These are phyloP conservation scores for Pipistrellus pygmaeus DNA, from an alignment of 2,797 vertebrate species.

Conservation along the genomic window DNA sequence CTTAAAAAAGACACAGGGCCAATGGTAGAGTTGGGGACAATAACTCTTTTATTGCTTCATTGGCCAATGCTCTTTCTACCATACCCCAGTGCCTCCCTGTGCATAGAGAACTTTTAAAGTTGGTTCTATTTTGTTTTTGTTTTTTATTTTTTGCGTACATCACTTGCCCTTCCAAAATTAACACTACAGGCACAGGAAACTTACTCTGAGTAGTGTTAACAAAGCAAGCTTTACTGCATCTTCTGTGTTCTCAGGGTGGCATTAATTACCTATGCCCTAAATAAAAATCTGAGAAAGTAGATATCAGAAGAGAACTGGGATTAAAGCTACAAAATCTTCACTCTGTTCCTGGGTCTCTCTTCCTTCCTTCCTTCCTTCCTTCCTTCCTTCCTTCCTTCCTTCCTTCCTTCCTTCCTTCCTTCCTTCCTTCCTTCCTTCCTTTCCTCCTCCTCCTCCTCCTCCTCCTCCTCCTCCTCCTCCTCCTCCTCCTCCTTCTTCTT, in stretches of 20 bases:
- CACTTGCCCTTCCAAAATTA: slow-evolving; percentile 13
- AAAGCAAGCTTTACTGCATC: background rate
- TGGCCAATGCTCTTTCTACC: background rate
- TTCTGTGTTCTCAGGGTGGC: background rate
- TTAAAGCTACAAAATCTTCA: background rate
- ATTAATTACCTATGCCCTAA: background rate
- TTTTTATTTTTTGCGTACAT: background rate
- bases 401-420: too few species aligned
- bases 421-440: too few species aligned
- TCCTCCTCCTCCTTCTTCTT: too few species aligned
- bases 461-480: too few species aligned
- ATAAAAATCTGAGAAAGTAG: background rate
- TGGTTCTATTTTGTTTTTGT: background rate
- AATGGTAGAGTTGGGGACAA: background rate
- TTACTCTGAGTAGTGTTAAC: background rate
- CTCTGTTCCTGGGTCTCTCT: background rate
- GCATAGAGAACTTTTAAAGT: background rate
- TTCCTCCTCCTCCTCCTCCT: too few species aligned
- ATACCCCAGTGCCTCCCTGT: background rate
- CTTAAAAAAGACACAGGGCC: background rate
- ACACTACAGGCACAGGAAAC: background rate
- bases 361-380: too few species aligned
- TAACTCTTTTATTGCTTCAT: background rate
- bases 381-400: fast-evolving
- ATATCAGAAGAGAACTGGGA: background rate